Evolutionary conservation across 2,113 vertebrate species (phyloP), one percentile per base, ranked within the genome.

Genomic region (Erinaceus europaeus): DNA sequence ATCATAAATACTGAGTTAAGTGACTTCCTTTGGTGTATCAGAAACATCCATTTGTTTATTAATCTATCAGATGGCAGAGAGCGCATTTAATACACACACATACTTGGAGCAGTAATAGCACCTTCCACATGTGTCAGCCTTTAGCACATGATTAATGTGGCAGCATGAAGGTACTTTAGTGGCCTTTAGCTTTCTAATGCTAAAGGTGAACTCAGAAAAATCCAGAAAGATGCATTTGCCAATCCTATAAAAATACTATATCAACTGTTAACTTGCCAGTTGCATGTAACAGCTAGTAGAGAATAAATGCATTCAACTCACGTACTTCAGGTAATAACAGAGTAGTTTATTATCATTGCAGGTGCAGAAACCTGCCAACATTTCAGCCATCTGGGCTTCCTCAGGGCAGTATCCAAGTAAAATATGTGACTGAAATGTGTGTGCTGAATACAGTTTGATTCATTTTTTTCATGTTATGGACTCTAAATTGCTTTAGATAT

Each of bases 271-370:
- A 29, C 80, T 86, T 34, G 17, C 32, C 84, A 89, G 48, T 48
- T 69, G 62, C 90, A 82, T 44, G 15, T 23, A 93, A 59, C 61
- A 94, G 61, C 53, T 76, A 48, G 36, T 29, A 89, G 79, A 77
- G 88, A 23, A 2, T 36, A 91, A 84, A 48, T 90, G 38, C 44
- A 94, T 95, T 91, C 88, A 69, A 73, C 61, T 90, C 88, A 82
- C 80, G 2, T n/a, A 13, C 52, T 88, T 72, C 44, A 72, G 72
- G 92, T 82, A 93, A 94, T 93, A 97, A 91, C 80, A 87, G 91
- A 84, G 52, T 57, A 94, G 94, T 96, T 96, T 96, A 94, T 88
- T 95, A 81, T 86, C 84, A 92, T 93, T 92, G 86, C 84, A 97
- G 90, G 80, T 83, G 76, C 84, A 95, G 64, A 73, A 94, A 94